Evolutionary conservation across 1,140 invertebrate species (phyloP).

Genomic region (Drosophila sechellia): DNA sequence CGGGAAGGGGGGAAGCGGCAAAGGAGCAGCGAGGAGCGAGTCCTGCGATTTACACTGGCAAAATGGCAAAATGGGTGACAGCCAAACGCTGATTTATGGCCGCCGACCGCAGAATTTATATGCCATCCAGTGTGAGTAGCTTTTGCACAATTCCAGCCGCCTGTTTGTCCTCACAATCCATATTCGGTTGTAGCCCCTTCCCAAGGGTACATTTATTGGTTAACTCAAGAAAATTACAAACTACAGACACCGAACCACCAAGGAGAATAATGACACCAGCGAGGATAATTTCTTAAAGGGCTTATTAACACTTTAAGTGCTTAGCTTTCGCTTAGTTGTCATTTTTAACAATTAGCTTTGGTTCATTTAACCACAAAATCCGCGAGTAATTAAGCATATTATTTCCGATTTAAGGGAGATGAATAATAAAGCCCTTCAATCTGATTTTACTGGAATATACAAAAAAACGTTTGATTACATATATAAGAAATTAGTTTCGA

Average conservation of each 20-base stretch:
- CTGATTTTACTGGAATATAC: too few species aligned
- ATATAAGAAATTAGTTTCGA: too few species aligned
- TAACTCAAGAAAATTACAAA: not conserved
- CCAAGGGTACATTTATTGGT: slow-evolving; percentile 23
- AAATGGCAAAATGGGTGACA: slow-evolving; percentile 68
- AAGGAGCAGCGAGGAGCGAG: not conserved
- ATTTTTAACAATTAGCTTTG: not conserved
- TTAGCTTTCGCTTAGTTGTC: not conserved
- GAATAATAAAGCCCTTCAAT: too few species aligned
- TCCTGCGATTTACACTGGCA: slow-evolving; percentile 73
- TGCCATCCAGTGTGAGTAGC: slow-evolving; percentile 66
- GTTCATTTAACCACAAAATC: not conserved
- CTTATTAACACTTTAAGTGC: not conserved
- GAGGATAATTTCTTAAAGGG: not conserved
- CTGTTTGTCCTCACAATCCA: slow-evolving; percentile 62
- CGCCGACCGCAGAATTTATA: slow-evolving; percentile 80
- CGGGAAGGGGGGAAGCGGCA: not conserved
- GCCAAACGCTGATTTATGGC: slow-evolving; percentile 83
- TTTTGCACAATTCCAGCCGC: slow-evolving; percentile 33
- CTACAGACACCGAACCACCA: not conserved
- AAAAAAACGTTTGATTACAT: too few species aligned
- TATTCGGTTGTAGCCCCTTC: slow-evolving; percentile 49
- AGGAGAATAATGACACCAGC: not conserved
- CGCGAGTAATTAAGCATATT: accelerated
- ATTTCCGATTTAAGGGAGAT: too few species aligned